phyloP scores from a whole-genome alignment of 1,140 invertebrate genomes.

The Marisa cornuarietis region DNA sequence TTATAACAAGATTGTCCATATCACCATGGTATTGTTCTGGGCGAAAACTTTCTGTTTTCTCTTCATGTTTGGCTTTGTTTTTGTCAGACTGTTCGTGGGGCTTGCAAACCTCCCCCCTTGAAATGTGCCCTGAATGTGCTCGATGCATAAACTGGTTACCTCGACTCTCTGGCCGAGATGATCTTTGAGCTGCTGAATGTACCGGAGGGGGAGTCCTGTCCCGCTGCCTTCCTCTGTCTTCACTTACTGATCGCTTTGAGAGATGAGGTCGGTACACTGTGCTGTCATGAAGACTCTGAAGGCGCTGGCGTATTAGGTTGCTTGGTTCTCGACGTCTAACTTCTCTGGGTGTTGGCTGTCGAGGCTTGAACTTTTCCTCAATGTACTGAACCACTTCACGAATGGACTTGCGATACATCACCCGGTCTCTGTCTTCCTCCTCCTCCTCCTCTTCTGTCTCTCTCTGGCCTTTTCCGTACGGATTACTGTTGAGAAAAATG shows the following conservation, averaged over 20 bases:
- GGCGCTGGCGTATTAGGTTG: conserved; percentile 44
- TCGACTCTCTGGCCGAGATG: background rate
- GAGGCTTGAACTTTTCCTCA: conserved; percentile 43
- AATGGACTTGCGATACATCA: conserved; percentile 32
- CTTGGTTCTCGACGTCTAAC: conserved; percentile 45
- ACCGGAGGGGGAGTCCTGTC: conserved; percentile 11
- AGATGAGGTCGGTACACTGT: conserved; percentile 24
- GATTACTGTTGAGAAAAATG: conserved; percentile 31
- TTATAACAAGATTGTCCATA: conserved; percentile 45
- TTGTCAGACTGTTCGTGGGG: background rate
- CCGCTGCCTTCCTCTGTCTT: conserved; percentile 26
- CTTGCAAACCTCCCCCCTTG: background rate
- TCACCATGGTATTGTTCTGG: conserved; percentile 43
- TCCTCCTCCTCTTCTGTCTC: background rate
- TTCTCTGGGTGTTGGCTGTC: conserved; percentile 29
- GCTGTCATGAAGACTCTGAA: conserved; percentile 43
- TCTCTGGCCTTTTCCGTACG: background rate
- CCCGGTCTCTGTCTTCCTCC: background rate
- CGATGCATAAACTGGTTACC: conserved; percentile 36
- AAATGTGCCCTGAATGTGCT: background rate
- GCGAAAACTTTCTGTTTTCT: conserved; percentile 16
- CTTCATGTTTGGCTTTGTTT: background rate
- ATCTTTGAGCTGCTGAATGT: background rate
- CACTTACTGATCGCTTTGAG: conserved; percentile 30
- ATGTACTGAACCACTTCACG: conserved; percentile 48